Evolutionary conservation across 2,113 vertebrate genomes (phyloP).

Genomic region (Cygnus buccinator): DNA sequence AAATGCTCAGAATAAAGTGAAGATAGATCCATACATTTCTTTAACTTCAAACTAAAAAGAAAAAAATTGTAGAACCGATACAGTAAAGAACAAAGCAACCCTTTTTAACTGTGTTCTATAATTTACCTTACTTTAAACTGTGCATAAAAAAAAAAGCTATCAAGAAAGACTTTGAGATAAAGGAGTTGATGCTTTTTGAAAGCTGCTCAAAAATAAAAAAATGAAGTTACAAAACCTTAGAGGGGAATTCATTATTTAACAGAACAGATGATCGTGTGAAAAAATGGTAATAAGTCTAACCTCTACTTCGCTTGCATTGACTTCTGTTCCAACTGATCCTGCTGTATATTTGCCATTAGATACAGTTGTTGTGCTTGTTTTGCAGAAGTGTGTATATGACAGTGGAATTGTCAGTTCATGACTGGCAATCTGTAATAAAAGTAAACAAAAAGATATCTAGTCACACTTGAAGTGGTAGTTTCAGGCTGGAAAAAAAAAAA

Average conservation of each 20-base stretch:
- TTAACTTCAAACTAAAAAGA: neutral
- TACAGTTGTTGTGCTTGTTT: conserved; percentile 83
- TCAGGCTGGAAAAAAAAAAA: neutral
- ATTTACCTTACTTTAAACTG: neutral
- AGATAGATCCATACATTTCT: neutral
- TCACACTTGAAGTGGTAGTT: neutral
- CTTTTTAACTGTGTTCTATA: neutral
- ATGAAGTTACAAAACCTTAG: neutral
- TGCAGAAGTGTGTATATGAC: conserved; percentile 80
- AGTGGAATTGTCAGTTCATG: conserved; percentile 80
- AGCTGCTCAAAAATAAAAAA: neutral
- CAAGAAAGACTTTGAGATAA: neutral
- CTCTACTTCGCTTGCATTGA: conserved; percentile 88
- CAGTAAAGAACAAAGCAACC: neutral
- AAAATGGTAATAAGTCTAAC: conserved; percentile 49
- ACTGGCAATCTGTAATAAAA: conserved; percentile 80
- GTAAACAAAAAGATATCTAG: neutral
- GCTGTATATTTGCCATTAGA: conserved; percentile 82
- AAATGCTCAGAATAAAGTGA: neutral
- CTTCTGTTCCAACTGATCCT: conserved; percentile 82
- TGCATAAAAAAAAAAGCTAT: neutral
- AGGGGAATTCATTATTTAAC: neutral
- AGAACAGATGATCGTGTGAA: neutral
- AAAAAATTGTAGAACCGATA: neutral
- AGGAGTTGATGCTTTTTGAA: neutral